Evolutionary conservation across 2,113 vertebrate species (phyloP), one percentile per base, ranked within the genome.

Genomic region (Neodontobutis hainanensis): DNA sequence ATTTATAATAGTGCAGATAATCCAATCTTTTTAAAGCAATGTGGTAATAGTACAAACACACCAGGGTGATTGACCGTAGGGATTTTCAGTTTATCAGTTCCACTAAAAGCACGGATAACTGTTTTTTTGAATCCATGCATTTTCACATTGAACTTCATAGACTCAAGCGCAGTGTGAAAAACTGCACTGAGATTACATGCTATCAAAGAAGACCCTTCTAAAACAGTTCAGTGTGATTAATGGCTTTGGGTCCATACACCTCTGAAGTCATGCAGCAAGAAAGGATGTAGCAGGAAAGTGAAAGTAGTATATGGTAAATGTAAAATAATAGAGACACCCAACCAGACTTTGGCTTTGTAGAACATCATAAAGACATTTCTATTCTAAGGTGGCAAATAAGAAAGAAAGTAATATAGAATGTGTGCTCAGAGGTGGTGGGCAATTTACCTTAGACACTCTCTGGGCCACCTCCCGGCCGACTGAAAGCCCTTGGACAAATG

Each of bases 391-490:
- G 3, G 38, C 8, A 40, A 5, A 8, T 40, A 5, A 40, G 8
- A 5, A 40, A 40, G 38, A 6, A 40, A 40, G 44, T 11, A 12
- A 46, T 11, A 12, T 10, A 11, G 12, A 46, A 40, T 8, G 34
- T 40, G 27, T n/a, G 19, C 8, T 32, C 19, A 27, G 11, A 81
- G 69, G n/a, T 19, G 40, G 48, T 61, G 50, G 45, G 12, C 14
- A 46, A 50, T 70, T 95, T 96, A 99, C 97, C 96, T 97, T 97
- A n/a, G 96, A 95, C 58, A 97, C 95, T 84, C 95, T 94, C 89
- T 95, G 96, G 5, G 95, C 96, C 70, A 98, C 96, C 82, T 98
- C 97, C 81, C 96, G 93, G 79, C 96, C 97, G 58, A 99, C 96
- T 0, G 94, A 95, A 79, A 99, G 94, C 16, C 96, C 97, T 79